phyloP scores from a whole-genome alignment of 2,113 vertebrate genomes.

The Peromyscus leucopus region DNA sequence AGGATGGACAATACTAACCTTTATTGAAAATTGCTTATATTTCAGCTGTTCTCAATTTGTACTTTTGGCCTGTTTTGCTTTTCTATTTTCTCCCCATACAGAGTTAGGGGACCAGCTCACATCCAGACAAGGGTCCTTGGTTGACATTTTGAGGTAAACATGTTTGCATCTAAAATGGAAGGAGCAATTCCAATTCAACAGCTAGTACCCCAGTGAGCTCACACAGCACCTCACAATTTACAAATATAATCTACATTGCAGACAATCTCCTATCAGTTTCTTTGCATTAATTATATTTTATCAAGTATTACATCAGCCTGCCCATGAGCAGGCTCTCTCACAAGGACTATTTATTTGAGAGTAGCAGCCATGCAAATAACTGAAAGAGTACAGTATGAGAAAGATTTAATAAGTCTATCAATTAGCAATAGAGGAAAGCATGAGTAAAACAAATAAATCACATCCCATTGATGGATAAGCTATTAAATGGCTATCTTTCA shows the following conservation, averaged over 20 bases:
- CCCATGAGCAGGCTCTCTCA: neutral
- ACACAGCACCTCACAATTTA: neutral
- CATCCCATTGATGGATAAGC: neutral
- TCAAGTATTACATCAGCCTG: neutral
- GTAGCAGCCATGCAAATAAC: neutral
- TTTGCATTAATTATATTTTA: neutral
- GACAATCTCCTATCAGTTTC: neutral
- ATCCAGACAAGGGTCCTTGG: neutral
- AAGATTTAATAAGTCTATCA: constrained; percentile 57
- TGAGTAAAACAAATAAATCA: constrained; percentile 49
- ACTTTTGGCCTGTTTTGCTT: neutral
- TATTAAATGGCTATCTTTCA: constrained; percentile 41
- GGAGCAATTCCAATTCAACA: neutral
- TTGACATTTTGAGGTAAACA: neutral
- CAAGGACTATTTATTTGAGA: neutral
- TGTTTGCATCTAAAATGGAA: neutral
- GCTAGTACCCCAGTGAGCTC: neutral
- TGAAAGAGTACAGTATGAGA: constrained; percentile 10
- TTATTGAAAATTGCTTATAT: neutral
- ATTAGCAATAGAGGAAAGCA: constrained; percentile 40
- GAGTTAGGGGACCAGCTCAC: neutral
- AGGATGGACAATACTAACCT: neutral
- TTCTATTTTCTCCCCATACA: neutral
- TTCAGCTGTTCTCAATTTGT: too few species aligned
- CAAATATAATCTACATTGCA: neutral